Evolutionary conservation across 1,140 invertebrate species (phyloP).

Genomic region (Ostrea edulis): DNA sequence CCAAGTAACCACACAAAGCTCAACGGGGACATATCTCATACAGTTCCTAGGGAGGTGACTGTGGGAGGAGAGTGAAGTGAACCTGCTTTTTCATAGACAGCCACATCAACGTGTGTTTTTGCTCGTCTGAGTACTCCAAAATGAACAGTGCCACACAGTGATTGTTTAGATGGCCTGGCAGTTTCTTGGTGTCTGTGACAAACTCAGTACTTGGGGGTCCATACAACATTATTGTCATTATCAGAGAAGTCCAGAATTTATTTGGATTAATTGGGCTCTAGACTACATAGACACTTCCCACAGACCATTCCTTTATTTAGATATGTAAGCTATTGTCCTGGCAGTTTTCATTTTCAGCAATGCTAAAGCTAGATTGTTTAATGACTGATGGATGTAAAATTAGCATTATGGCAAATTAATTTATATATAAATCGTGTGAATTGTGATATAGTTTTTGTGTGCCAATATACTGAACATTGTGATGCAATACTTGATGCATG

Average conservation of each 20-base stretch:
- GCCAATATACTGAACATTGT: slow-evolving; percentile 13
- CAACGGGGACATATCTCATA: slow-evolving; percentile 4
- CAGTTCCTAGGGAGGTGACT: background rate
- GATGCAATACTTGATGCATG: background rate
- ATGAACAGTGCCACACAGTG: background rate
- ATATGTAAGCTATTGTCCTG: background rate
- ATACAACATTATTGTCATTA: background rate
- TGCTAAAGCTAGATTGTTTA: background rate
- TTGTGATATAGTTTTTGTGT: slow-evolving; percentile 29
- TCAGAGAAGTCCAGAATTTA: background rate
- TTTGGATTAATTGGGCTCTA: background rate
- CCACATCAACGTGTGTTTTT: background rate
- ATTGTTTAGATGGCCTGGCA: background rate
- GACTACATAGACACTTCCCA: background rate
- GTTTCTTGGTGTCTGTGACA: background rate
- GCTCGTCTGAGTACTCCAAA: background rate
- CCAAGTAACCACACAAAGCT: background rate
- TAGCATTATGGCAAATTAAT: background rate
- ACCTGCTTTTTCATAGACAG: background rate
- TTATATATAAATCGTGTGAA: slow-evolving; percentile 3
- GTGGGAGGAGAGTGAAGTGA: background rate
- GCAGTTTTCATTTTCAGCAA: background rate
- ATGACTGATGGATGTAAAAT: background rate
- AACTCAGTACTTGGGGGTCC: background rate
- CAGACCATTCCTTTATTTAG: background rate